These are phyloP conservation scores for Sebastolobus altivelis DNA, from an alignment of 2,797 vertebrate species.

Conservation along the genomic window DNA sequence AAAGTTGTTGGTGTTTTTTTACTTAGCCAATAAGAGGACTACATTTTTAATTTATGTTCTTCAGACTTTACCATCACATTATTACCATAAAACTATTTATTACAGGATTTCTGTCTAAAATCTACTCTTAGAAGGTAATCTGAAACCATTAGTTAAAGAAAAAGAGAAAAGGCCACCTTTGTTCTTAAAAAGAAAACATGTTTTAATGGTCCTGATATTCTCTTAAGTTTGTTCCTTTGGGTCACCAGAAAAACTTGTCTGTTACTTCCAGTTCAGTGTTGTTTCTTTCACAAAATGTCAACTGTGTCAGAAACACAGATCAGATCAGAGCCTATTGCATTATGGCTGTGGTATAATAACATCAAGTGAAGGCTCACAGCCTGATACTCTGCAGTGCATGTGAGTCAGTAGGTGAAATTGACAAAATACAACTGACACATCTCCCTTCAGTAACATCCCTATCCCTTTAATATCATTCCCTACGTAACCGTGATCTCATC, in stretches of 20 bases:
- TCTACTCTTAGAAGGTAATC: neutral
- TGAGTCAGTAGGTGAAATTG: slow-evolving; percentile 63
- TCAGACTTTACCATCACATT: neutral
- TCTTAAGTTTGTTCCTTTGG: too few relatives aligned
- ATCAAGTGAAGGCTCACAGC: slow-evolving; percentile 54
- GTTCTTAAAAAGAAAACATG: too few relatives aligned
- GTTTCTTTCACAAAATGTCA: slow-evolving; percentile 54
- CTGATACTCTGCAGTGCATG: slow-evolving; percentile 37
- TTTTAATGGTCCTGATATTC: too few relatives aligned
- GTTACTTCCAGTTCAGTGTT: slow-evolving; percentile 27
- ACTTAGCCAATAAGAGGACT: neutral
- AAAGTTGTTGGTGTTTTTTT: too few relatives aligned
- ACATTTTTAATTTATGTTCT: neutral
- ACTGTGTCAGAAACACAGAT: slow-evolving; percentile 48
- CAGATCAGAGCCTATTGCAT: slow-evolving; percentile 48
- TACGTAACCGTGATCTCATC: slow-evolving; percentile 33
- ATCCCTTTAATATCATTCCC: slow-evolving; percentile 14
- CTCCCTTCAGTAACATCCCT: slow-evolving; percentile 36
- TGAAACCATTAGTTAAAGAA: neutral
- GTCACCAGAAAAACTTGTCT: slow-evolving; percentile 10
- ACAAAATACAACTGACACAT: slow-evolving; percentile 59
- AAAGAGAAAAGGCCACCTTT: too few relatives aligned
- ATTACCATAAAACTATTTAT: neutral
- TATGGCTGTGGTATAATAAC: slow-evolving; percentile 55
- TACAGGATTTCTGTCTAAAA: neutral